Percentiles rank a stretch among this genome's conserved stretches.
Evolutionary conservation across 2,888 invertebrate genomes (phyloP).

Genomic region (Epistrophe grossulariae): DNA sequence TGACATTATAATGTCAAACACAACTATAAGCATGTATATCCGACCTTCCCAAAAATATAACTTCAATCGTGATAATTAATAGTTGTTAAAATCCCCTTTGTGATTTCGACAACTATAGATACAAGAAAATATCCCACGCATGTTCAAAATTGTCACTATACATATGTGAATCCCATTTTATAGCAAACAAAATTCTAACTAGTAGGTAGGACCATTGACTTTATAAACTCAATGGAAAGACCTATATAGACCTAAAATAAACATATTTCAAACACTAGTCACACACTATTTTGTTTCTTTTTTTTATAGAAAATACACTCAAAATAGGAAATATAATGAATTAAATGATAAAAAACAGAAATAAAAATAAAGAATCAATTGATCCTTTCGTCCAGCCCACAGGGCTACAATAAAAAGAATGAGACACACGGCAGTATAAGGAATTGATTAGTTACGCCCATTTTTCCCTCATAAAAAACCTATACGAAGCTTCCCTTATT

Average conservation of each 20-base stretch:
- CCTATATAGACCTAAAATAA: neutral
- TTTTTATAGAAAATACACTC: constrained; percentile 48
- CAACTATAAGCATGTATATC: no score
- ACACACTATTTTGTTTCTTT: constrained; percentile 26
- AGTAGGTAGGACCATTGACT: neutral
- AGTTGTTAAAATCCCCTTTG: constrained; percentile 4
- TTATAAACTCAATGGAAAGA: no score
- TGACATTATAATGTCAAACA: neutral
- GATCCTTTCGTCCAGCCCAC: constrained; percentile 75
- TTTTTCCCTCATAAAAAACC: constrained; percentile 62
- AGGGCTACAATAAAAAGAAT: constrained; percentile 49
- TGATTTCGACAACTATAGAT: neutral
- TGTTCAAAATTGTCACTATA: neutral
- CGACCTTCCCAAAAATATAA: neutral
- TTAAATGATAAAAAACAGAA: constrained; percentile 61
- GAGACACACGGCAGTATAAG: constrained; percentile 32
- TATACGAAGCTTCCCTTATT: constrained; percentile 41
- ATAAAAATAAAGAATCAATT: constrained; percentile 72
- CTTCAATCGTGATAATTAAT: neutral
- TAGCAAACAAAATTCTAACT: neutral
- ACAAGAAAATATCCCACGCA: constrained; percentile 15
- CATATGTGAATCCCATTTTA: neutral
- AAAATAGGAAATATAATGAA: constrained; percentile 54
- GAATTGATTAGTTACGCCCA: constrained; percentile 72
- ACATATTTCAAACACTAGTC: constrained; percentile 54